phyloP scores from a whole-genome alignment of 2,113 vertebrate species.

The Odobenus rosmarus region DNA sequence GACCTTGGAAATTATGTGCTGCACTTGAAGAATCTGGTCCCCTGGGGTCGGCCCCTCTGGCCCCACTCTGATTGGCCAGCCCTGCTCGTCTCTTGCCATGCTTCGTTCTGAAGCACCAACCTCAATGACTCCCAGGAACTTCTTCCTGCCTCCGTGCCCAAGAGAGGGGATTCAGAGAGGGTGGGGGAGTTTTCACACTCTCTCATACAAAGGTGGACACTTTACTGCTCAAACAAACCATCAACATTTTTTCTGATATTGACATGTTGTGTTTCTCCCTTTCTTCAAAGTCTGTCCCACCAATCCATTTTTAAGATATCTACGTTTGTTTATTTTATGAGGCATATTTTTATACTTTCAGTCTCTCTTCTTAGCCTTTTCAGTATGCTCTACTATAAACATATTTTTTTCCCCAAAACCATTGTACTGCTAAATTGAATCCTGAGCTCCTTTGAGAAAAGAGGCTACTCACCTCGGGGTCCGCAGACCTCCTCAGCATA shows the following conservation, averaged over 20 bases:
- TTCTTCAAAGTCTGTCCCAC: not conserved
- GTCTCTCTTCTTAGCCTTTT: not conserved
- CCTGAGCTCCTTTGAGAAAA: not conserved
- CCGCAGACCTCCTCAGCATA: not conserved
- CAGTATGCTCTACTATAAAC: not conserved
- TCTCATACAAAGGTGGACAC: not conserved
- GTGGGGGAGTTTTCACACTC: too few relatives aligned
- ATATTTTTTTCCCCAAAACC: not conserved
- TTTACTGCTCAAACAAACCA: not conserved
- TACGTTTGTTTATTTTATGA: not conserved
- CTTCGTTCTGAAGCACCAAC: accelerated
- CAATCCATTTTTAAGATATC: not conserved
- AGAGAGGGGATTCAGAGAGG: not conserved
- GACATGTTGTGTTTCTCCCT: not conserved
- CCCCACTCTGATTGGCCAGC: accelerated
- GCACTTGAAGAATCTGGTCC: not conserved
- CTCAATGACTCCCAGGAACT: not conserved
- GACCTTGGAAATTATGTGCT: too few relatives aligned
- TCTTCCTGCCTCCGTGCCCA: not conserved
- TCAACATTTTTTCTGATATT: not conserved
- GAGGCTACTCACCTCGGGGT: not conserved
- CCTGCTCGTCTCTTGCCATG: not conserved
- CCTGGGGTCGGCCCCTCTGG: accelerated
- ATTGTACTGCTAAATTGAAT: not conserved
- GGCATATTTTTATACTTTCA: not conserved